These are phyloP conservation scores for Rutpela maculata DNA, from an alignment of 2,888 invertebrate species.

Conservation along the genomic window DNA sequence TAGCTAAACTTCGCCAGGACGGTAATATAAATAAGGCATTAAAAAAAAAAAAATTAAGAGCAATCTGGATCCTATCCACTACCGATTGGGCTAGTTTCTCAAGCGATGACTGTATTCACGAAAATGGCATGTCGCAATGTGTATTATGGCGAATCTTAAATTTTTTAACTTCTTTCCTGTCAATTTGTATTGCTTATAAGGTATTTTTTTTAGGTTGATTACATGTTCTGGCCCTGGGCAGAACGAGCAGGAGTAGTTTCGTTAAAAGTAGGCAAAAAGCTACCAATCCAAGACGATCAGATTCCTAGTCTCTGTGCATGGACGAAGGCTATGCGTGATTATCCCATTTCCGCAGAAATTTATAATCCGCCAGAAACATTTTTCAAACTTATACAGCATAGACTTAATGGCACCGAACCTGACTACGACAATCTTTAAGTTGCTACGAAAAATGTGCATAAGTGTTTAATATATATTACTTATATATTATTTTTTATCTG, in stretches of 20 bases:
- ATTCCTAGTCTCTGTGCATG: conserved; percentile 64
- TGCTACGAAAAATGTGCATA: background rate
- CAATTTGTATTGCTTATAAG: no score
- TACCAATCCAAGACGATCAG: conserved; percentile 63
- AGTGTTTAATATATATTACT: no score
- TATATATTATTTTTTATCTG: no score
- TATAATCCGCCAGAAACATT: conserved; percentile 66
- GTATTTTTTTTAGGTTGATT: conserved; percentile 64
- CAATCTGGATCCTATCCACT: no score
- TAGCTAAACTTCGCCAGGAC: no score
- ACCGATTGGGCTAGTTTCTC: no score
- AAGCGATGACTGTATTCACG: no score
- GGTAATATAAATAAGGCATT: no score
- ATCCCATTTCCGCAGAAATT: conserved; percentile 61
- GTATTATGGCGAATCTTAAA: no score
- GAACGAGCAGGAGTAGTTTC: conserved; percentile 64
- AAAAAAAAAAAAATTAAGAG: no score
- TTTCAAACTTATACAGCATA: conserved; percentile 63
- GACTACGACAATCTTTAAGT: conserved; percentile 64
- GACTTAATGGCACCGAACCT: conserved; percentile 59
- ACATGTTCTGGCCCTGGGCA: conserved; percentile 71
- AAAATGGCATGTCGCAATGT: no score
- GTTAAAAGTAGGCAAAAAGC: conserved; percentile 61
- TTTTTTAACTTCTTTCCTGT: no score
- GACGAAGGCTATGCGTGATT: conserved; percentile 64